Percentiles rank a stretch among this genome's conserved stretches.
phyloP scores from a whole-genome alignment of 2,888 invertebrate species.

The Eristalis tenax region DNA sequence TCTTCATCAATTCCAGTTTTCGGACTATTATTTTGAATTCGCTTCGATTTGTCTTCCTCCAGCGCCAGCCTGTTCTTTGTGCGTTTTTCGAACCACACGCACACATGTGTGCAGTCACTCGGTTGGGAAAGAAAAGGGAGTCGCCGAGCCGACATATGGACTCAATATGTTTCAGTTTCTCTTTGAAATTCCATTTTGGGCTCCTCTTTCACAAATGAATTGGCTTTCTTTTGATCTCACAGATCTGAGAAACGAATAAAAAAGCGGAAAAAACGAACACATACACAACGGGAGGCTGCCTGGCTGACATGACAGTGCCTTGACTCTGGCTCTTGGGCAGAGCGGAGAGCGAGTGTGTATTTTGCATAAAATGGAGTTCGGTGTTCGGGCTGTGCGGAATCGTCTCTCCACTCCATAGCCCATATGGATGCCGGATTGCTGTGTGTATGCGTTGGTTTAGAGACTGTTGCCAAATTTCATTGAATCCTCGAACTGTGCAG shows the following conservation, averaged over 20 bases:
- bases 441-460: background rate
- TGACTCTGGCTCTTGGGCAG: no score
- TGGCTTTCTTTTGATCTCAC: background rate
- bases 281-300: background rate
- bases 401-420: background rate
- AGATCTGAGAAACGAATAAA: background rate
- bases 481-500: background rate
- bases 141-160: conserved; percentile 19
- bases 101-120: background rate
- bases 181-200: background rate
- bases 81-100: background rate
- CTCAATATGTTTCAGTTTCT: conserved; percentile 33
- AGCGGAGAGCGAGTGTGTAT: background rate
- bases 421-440: conserved; percentile 17
- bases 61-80: background rate
- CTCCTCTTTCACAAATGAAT: background rate
- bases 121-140: background rate
- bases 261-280: background rate
- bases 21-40: conserved; percentile 19
- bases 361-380: conserved; percentile 34
- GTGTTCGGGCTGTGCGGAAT: background rate
- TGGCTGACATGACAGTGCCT: background rate
- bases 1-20: conserved; percentile 6
- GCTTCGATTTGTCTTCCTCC: conserved; percentile 21
- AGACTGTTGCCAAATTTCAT: conserved; percentile 35